Percentiles rank a stretch among this genome's conserved stretches.
These are phyloP conservation scores for Alouatta palliata DNA, from an alignment of 2,113 vertebrate genomes.

Conservation along the genomic window DNA sequence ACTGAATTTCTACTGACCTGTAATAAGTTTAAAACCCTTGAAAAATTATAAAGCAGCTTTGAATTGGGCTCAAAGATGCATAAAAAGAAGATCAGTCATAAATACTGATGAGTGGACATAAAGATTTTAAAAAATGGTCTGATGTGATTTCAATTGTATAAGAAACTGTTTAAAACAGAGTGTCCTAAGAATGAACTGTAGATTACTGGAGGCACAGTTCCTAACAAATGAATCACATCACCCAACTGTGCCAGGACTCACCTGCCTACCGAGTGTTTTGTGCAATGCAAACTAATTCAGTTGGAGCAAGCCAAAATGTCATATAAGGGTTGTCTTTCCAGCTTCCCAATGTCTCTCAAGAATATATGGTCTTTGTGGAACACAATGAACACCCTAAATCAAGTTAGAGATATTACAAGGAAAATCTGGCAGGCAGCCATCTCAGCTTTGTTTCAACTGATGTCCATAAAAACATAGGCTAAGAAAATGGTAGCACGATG, in stretches of 20 bases:
- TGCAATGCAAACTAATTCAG: not conserved
- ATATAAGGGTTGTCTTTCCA: not conserved
- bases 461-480: conserved; percentile 79
- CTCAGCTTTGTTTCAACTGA: conserved; percentile 78
- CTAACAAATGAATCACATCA: not conserved
- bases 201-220: not conserved
- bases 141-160: not conserved
- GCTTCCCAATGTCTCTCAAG: not conserved
- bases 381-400: conserved; percentile 55
- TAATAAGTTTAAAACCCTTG: not conserved
- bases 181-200: not conserved
- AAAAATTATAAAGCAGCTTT: not conserved
- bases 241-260: not conserved
- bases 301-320: conserved; percentile 1
- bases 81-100: not conserved
- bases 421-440: conserved; percentile 78
- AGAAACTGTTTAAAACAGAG: not conserved
- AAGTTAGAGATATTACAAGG: conserved; percentile 73
- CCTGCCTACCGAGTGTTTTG: not conserved
- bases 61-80: not conserved
- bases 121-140: not conserved
- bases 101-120: not conserved
- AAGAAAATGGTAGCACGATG: conserved; percentile 73
- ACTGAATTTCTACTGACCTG: not conserved
- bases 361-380: conserved; percentile 42